These are phyloP conservation scores for Chanos chanos DNA, from an alignment of 2,797 vertebrate genomes.

Conservation along the genomic window DNA sequence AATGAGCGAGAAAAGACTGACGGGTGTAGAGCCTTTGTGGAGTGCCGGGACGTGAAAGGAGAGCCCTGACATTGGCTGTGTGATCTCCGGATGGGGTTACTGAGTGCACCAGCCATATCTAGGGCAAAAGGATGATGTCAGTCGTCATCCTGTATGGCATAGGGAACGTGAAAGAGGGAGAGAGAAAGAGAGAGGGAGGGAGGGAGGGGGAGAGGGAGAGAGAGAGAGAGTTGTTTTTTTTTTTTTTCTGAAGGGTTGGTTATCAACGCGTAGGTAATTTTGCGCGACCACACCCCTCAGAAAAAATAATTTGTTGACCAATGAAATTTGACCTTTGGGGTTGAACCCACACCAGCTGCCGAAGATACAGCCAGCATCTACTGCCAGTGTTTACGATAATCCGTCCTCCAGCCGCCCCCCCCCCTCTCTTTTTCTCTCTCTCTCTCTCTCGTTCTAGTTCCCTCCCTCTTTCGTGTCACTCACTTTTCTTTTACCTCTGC, in stretches of 20 bases:
- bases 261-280: neutral
- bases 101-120: too few relatives aligned
- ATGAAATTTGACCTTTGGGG: too few relatives aligned
- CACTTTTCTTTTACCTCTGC: slow-evolving; percentile 33
- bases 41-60: too few relatives aligned
- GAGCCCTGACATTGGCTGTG: too few relatives aligned
- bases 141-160: slow-evolving; percentile 23
- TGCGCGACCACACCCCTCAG: slow-evolving; percentile 15
- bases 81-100: neutral
- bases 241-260: too few relatives aligned
- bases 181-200: neutral
- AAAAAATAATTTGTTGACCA: too few relatives aligned
- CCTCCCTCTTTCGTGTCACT: slow-evolving; percentile 33
- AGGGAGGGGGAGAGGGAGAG: neutral
- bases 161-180: neutral
- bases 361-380: too few relatives aligned
- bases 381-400: too few relatives aligned
- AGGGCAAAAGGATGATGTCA: slow-evolving; percentile 30
- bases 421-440: neutral
- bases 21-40: too few relatives aligned
- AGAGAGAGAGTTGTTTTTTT: neutral
- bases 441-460: slow-evolving; percentile 4
- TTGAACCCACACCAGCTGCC: too few relatives aligned
- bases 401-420: neutral
- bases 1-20: too few relatives aligned